Conservation (phyloP, 35 echinoderm and acorn worm species). For the Heliocidaris erythrogramma region DNA sequence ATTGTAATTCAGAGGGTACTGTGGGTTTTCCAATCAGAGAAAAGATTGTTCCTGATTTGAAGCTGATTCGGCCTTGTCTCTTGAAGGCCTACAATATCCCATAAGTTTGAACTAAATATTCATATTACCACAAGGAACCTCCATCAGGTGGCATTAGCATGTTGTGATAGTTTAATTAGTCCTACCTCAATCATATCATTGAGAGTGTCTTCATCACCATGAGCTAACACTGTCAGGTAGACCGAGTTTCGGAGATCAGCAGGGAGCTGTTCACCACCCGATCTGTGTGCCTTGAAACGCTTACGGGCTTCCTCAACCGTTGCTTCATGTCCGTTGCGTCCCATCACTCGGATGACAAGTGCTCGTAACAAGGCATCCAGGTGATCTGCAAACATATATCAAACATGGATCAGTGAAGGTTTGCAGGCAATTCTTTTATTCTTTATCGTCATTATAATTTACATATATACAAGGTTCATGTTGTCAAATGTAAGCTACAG, state of each 20-base stretch:
- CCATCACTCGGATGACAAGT: conserved; percentile 74
- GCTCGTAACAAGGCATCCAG: conserved; percentile 86
- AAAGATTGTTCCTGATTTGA: too few species aligned
- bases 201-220: conserved; percentile 78
- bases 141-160: too few species aligned
- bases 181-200: conserved; percentile 86
- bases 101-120: too few species aligned
- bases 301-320: conserved; percentile 76
- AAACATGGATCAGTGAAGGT: too few species aligned
- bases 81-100: too few species aligned
- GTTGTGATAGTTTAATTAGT: not conserved
- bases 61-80: too few species aligned
- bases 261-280: conserved; percentile 66
- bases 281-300: conserved; percentile 75
- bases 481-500: too few species aligned
- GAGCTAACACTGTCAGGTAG: conserved; percentile 75
- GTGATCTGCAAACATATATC: conserved; percentile 64
- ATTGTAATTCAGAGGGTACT: too few species aligned
- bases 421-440: not conserved
- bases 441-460: not conserved
- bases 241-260: conserved; percentile 87
- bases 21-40: too few species aligned
- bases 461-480: too few species aligned
- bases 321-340: conserved; percentile 66
- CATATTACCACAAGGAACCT: too few species aligned